These are phyloP conservation scores for Psilopsiagon aurifrons DNA, from an alignment of 2,113 vertebrate species.

Conservation along the genomic window DNA sequence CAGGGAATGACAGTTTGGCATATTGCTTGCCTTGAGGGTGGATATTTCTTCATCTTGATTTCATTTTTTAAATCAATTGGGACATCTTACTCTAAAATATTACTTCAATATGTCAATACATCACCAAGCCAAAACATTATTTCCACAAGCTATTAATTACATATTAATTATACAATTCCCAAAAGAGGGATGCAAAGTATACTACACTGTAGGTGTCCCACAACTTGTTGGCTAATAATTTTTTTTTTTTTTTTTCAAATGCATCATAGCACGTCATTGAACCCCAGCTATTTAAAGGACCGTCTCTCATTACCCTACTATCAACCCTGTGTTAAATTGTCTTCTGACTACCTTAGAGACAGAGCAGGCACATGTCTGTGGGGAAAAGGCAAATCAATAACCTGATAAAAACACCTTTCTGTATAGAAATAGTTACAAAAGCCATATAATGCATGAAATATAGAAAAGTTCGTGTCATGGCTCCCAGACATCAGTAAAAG, in stretches of 20 bases:
- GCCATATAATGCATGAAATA: neutral
- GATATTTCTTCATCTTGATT: neutral
- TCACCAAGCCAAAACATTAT: neutral
- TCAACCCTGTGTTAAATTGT: neutral
- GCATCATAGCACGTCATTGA: neutral
- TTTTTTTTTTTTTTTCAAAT: neutral
- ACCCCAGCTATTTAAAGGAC: neutral
- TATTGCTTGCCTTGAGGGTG: neutral
- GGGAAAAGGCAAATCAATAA: neutral
- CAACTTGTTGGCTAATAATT: neutral
- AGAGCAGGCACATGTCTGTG: neutral
- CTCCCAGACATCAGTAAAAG: neutral
- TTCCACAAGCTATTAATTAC: neutral
- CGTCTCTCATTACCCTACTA: accelerated
- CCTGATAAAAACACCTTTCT: neutral
- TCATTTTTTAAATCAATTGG: neutral
- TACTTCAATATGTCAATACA: neutral
- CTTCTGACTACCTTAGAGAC: neutral
- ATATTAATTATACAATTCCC: neutral
- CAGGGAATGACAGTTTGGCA: neutral
- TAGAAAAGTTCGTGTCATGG: neutral
- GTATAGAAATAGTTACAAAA: neutral
- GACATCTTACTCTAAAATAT: neutral
- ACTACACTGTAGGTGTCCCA: neutral
- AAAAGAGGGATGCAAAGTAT: neutral